Evolutionary conservation across 2,113 vertebrate genomes (phyloP), one percentile per base, ranked within the genome.

Genomic region (Miniopterus natalensis): DNA sequence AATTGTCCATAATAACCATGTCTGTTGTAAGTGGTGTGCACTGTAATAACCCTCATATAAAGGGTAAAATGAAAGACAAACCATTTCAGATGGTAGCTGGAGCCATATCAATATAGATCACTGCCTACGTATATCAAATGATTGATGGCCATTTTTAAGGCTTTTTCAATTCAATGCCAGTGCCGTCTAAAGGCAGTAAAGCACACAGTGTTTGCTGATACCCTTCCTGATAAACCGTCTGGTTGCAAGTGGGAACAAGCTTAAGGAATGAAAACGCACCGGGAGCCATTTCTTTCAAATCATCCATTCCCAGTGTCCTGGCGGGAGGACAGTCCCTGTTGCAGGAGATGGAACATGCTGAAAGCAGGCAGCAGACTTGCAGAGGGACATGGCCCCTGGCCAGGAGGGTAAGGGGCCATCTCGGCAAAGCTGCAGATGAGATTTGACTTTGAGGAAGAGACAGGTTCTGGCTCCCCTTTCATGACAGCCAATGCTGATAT

Each of bases 131-230:
- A 97, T 96, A 97, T 98, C 98, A 97, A 94, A 95, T 98, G 98
- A 98, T 90, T 92, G 97, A 98, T 98, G 97, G 94, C 90, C 97
- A 96, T 96, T 98, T 98, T 97, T 95, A 98, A 98, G 97, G 96
- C 95, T 98, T 98, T 98, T 98, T 98, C 97, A 96, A 96, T 98
- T 98, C 94, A 88, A 71, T 94, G 79, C 93, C 93, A 95, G 95
- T 96, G 95, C 96, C 88, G 92, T 98, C 90, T 96, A 97, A 77
- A n/a, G 84, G 96, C 97, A 98, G 83, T 97, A 98, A 98, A 98
- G 79, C 88, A 95, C 88, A 70, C 73, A 84, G 77, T 95, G 89
- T 98, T 98, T 97, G 97, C 97, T 97, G 91, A 96, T 98, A 93
- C 91, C 89, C 95, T 98, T 98, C 94, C 94, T 98, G 97, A 98